Base-by-base conservation (phyloP, 1,140 invertebrate genomes). In the Rhynchophorus ferrugineus region DNA sequence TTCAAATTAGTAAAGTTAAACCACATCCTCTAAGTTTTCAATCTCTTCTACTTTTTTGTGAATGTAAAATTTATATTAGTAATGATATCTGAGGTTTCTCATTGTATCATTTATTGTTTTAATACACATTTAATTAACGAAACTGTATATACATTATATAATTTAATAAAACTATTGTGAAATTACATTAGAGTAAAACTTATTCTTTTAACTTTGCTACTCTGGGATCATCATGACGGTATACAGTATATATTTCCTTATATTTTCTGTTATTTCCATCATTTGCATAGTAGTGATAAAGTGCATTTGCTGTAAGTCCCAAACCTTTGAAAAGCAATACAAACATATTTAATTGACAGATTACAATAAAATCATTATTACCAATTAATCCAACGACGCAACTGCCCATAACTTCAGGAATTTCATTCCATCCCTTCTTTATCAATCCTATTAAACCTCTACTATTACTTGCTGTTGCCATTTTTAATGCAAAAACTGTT, bases 231-330 rank as follows among this genome's bases (percentile, higher is more conserved):
- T 82, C 79, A 14, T 80, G 72, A 38, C 81, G 71, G 64, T 76
- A 75, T 19, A 83, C 72, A n/a, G 78, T 72, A 64, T 78, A 81
- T n/a, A 71, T 64, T 11, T 65, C 56, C 63, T 80, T 82, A 62
- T 81, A 81, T 59, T 68, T 72, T 46, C 72, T 70, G 57, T 82
- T 82, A 59, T 83, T 79, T 37, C 79, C 80, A 64, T 82, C 79
- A n/a, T 72, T 75, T 58, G 72, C 66, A 18, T 71, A 65, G 54
- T 81, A 80, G 24, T 71, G 73, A 38, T 69, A 68, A 37, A 68
- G 58, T 5, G 67, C 69, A 29, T 53, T n/a, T 17, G 47, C 36
- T 9, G 63, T 68, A 35, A 81, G 46, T 16, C 67, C 77, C 43
- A 79, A 57, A 3, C 49, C 49, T 51, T 13, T 14, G 36, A 51